Base-by-base conservation (phyloP, 2,888 invertebrate species). In the Pseudoips prasinana region DNA sequence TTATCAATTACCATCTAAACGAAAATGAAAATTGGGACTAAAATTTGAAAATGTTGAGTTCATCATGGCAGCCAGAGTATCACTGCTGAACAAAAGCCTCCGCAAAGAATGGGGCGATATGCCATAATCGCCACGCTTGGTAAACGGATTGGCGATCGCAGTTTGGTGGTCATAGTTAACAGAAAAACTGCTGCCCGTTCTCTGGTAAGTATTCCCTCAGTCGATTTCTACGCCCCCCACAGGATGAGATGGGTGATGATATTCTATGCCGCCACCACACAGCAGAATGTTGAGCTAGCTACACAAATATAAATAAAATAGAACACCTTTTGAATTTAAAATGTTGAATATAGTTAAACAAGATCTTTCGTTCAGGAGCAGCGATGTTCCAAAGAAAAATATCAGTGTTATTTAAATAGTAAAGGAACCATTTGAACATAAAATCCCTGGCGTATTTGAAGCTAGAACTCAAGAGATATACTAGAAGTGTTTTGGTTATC, bases 391-490 rank as follows among this genome's bases (percentile, higher is more conserved):
- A 54, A 58, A 62, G 55, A 64, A 61, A 67, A 68, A 14, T 65
- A 64, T 62, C 59, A 38, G 35, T 51, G 51, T 58, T 65, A 64
- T 71, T 68, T 66, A 66, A 70, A 66, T 70, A 66, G 60, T 61
- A 69, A 70, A 70, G 59, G 42, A 66, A 58, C 59, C 58, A 58
- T 55, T 62, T 51, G 52, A 67, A 66, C 63, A 58, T 64, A 46
- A 64, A 70, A 62, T 64, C 63, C 45, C 48, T 35, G 44, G 59
- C 41, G 61, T 57, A 60, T 59, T 60, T 58, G 57, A 58, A 58
- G 47, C 40, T 59, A 48, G 41, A 69, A 65, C 60, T 62, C 63
- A 56, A 61, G n/a, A n/a, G n/a, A n/a, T n/a, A n/a, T n/a, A n/a
- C n/a, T n/a, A n/a, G n/a, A n/a, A n/a, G n/a, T n/a, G n/a, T n/a